phyloP scores from a whole-genome alignment of 2,113 vertebrate species.

The Manacus vitellinus region DNA sequence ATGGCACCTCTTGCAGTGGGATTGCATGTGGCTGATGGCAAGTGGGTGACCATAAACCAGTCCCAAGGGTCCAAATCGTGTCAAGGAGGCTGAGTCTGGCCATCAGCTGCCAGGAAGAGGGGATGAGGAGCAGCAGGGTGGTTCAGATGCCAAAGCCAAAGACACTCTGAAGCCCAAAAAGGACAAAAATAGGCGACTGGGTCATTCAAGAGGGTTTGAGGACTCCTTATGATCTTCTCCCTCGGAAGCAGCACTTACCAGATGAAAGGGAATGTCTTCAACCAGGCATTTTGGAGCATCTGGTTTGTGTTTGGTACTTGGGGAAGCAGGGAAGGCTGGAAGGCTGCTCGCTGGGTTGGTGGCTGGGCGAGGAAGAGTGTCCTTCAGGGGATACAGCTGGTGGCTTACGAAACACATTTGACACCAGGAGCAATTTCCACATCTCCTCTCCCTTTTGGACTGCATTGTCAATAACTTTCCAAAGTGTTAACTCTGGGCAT shows the following conservation, averaged over 20 bases:
- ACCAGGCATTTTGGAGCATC: background rate
- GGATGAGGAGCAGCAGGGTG: background rate
- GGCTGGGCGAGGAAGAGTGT: background rate
- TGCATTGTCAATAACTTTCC: background rate
- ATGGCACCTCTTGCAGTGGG: background rate
- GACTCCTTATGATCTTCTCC: background rate
- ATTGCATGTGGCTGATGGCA: rapidly evolving
- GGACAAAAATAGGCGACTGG: background rate
- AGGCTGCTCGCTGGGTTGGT: background rate
- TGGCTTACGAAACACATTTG: background rate
- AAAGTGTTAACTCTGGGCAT: rapidly evolving
- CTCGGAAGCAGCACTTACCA: slow-evolving; percentile 8
- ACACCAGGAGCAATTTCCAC: background rate
- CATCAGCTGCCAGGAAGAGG: background rate
- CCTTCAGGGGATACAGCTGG: background rate
- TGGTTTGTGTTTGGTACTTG: background rate
- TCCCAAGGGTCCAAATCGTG: background rate
- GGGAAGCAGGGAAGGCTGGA: background rate
- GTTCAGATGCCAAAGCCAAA: background rate
- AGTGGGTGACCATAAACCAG: background rate
- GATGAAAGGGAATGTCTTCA: slow-evolving; percentile 18
- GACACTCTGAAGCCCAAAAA: background rate
- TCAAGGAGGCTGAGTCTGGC: background rate
- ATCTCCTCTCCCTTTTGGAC: background rate
- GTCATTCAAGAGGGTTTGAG: background rate